A percentile compares a stretch with the other conserved stretches of the same genome.
Evolutionary conservation across 2,113 vertebrate genomes (phyloP).

Genomic region (Oryzias woworae): DNA sequence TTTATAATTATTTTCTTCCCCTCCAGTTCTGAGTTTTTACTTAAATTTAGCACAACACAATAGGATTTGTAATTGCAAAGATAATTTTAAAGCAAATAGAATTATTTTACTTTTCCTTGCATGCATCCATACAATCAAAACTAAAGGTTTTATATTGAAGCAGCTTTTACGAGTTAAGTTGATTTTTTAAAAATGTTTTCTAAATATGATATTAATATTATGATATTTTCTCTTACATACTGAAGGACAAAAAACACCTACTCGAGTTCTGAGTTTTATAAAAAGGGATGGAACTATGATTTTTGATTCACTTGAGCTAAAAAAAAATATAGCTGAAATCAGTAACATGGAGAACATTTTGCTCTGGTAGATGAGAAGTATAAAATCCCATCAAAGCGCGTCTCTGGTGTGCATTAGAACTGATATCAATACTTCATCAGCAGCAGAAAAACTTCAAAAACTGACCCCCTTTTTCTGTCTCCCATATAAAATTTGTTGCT

Average conservation of each 20-base stretch:
- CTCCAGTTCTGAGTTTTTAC: neutral
- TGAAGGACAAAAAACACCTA: too few relatives aligned
- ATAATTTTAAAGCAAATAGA: too few relatives aligned
- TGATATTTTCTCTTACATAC: too few relatives aligned
- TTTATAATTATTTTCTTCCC: neutral
- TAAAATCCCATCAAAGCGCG: neutral
- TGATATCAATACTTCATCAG: slow-evolving; percentile 20
- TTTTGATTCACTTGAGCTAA: neutral
- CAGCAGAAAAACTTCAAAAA: slow-evolving; percentile 18
- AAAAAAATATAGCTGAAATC: neutral
- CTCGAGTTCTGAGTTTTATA: neutral
- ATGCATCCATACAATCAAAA: too few relatives aligned
- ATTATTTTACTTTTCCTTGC: too few relatives aligned
- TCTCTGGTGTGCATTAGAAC: slow-evolving; percentile 12
- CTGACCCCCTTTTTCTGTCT: neutral
- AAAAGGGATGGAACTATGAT: too few relatives aligned
- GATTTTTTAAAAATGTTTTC: too few relatives aligned
- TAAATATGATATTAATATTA: too few relatives aligned
- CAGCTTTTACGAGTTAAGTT: too few relatives aligned
- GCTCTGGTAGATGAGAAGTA: slow-evolving; percentile 4
- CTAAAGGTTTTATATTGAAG: too few relatives aligned
- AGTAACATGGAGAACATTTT: neutral
- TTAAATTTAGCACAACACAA: too few relatives aligned
- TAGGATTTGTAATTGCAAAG: too few relatives aligned
- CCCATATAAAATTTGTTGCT: slow-evolving; percentile 30